These are phyloP conservation scores for Orthosia gracilis DNA, from an alignment of 2,888 invertebrate genomes.

Conservation along the genomic window DNA sequence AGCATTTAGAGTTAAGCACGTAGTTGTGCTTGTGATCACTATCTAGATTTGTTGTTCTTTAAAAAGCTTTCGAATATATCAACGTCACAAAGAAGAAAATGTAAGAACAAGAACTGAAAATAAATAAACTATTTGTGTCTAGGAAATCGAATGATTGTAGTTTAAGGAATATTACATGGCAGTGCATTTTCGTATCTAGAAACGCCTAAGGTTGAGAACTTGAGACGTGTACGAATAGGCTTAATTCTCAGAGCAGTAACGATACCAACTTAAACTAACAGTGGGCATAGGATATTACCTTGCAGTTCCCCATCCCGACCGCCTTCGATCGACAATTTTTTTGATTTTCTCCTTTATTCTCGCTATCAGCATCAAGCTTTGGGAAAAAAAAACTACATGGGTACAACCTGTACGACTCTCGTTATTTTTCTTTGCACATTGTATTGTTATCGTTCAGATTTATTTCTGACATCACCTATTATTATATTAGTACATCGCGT, in stretches of 20 bases:
- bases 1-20: constrained; percentile 1
- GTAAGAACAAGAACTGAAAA: neutral
- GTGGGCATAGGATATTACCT: constrained; percentile 25
- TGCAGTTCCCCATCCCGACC: constrained; percentile 2
- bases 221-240: neutral
- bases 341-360: too few relatives aligned
- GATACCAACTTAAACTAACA: neutral
- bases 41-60: constrained; percentile 14
- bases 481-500: constrained; percentile 14
- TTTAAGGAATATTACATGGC: constrained; percentile 16
- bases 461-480: constrained; percentile 21
- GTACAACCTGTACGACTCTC: too few relatives aligned
- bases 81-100: constrained; percentile 12
- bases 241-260: neutral
- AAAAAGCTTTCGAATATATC: constrained; percentile 38
- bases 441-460: constrained; percentile 43
- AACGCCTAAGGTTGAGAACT: neutral
- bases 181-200: neutral
- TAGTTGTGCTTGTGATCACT: constrained; percentile 17
- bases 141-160: constrained; percentile 28
- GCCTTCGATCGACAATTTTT: neutral
- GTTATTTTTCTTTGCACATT: neutral
- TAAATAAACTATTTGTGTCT: constrained; percentile 14
- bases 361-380: too few relatives aligned
- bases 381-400: neutral